Conservation (phyloP, 2,113 vertebrate genomes). For the Garra rufa region DNA sequence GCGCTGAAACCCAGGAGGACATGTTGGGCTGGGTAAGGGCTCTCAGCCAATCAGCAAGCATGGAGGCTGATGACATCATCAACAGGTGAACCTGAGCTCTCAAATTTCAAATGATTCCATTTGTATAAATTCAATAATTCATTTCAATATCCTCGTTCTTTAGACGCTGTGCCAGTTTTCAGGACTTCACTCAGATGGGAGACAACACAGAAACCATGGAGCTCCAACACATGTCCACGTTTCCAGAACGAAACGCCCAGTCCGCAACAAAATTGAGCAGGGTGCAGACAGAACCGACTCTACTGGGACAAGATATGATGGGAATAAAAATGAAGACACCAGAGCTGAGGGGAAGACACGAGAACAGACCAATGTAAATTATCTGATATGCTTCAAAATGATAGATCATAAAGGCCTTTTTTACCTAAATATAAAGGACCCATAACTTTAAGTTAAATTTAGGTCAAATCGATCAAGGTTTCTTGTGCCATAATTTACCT, state of each 20-base stretch:
- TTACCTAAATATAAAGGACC: too few species aligned
- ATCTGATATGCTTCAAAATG: neutral
- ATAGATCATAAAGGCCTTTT: neutral
- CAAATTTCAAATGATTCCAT: neutral
- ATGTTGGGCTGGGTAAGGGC: constrained; percentile 89
- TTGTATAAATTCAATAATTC: too few species aligned
- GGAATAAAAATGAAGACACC: constrained; percentile 59
- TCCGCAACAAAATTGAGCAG: constrained; percentile 64
- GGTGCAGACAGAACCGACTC: constrained; percentile 66
- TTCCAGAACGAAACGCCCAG: constrained; percentile 65
- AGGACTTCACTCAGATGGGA: constrained; percentile 78
- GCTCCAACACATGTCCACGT: constrained; percentile 65
- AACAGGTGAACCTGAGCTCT: constrained; percentile 65
- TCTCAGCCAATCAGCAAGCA: constrained; percentile 82
- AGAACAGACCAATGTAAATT: constrained; percentile 57
- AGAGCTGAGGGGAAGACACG: constrained; percentile 67
- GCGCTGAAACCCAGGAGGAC: constrained; percentile 89
- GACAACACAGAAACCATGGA: constrained; percentile 81
- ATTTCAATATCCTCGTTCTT: too few species aligned
- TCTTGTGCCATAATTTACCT: neutral
- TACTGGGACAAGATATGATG: constrained; percentile 41
- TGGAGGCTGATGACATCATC: constrained; percentile 77
- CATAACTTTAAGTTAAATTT: too few species aligned
- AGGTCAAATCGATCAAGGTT: neutral
- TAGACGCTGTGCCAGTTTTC: constrained; percentile 79